phyloP scores from a whole-genome alignment of 2,888 invertebrate genomes.

The Ephialtes manifestator region DNA sequence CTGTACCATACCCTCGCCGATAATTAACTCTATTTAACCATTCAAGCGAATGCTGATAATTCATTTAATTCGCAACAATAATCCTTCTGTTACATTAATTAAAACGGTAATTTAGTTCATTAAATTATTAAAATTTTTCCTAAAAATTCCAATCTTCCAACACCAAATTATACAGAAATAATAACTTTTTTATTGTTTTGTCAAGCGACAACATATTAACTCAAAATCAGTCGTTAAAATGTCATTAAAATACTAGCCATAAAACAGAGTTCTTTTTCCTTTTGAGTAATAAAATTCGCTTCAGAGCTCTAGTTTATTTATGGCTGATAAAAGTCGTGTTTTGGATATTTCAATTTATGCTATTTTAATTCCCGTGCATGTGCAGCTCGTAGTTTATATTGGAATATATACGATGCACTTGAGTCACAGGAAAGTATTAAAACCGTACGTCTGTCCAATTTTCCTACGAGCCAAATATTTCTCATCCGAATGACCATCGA shows the following conservation, averaged over 20 bases:
- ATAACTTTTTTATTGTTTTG: too few relatives aligned
- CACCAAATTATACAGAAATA: too few relatives aligned
- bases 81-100: not conserved
- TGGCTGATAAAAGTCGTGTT: not conserved
- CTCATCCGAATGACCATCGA: conserved; percentile 5
- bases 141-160: not conserved
- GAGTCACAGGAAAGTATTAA: not conserved
- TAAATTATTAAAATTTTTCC: too few relatives aligned
- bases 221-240: not conserved
- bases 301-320: not conserved
- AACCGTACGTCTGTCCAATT: conserved; percentile 2
- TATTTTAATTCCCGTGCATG: not conserved
- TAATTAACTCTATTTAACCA: not conserved
- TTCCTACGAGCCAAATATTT: conserved; percentile 13
- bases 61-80: not conserved
- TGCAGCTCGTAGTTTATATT: not conserved
- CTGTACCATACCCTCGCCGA: not conserved
- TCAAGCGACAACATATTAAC: not conserved
- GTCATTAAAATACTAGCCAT: not conserved
- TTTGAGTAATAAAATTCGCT: not conserved
- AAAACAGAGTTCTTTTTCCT: not conserved
- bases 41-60: conserved; percentile 9
- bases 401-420: not conserved
- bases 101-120: not conserved
- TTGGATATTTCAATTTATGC: not conserved